phyloP scores from a whole-genome alignment of 2,797 vertebrate genomes.

The Clarias laeviceps region DNA sequence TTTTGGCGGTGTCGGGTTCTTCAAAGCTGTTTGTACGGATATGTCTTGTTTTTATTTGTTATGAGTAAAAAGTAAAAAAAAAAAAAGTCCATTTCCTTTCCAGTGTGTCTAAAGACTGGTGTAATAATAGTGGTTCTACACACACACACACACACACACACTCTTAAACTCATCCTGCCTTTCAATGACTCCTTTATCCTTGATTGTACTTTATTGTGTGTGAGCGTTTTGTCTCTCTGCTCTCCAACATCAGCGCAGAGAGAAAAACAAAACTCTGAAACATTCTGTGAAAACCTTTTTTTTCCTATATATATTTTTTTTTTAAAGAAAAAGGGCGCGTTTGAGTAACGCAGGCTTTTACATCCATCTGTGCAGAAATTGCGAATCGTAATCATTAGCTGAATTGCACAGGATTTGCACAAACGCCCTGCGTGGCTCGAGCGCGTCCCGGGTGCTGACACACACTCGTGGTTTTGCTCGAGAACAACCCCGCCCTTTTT shows the following conservation, averaged over 20 bases:
- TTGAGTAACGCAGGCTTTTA: conserved; percentile 28
- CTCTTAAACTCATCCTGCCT: conserved; percentile 3
- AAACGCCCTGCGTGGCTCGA: conserved; percentile 18
- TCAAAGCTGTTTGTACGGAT: conserved; percentile 59
- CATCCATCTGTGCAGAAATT: conserved; percentile 32
- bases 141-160: not conserved
- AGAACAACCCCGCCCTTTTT: not conserved
- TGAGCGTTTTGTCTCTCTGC: not conserved
- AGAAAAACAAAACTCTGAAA: conserved; percentile 18
- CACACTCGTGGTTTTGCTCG: conserved; percentile 23
- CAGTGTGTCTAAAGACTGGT: conserved; percentile 30
- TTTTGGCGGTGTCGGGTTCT: conserved; percentile 51
- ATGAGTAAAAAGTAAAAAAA: conserved; percentile 59
- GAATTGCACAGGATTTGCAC: conserved; percentile 39
- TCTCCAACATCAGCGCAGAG: conserved; percentile 31
- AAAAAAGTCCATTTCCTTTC: conserved; percentile 55
- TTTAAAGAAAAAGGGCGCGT: not conserved
- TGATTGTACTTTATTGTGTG: not conserved
- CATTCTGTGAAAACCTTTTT: conserved; percentile 31
- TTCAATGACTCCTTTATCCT: not conserved
- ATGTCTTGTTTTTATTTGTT: conserved; percentile 65
- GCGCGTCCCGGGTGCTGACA: conserved; percentile 43
- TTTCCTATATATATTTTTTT: not conserved
- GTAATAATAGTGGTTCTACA: conserved; percentile 12
- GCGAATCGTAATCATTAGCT: conserved; percentile 21